Conservation (phyloP, 2,797 vertebrate species). For the Labroides dimidiatus region DNA sequence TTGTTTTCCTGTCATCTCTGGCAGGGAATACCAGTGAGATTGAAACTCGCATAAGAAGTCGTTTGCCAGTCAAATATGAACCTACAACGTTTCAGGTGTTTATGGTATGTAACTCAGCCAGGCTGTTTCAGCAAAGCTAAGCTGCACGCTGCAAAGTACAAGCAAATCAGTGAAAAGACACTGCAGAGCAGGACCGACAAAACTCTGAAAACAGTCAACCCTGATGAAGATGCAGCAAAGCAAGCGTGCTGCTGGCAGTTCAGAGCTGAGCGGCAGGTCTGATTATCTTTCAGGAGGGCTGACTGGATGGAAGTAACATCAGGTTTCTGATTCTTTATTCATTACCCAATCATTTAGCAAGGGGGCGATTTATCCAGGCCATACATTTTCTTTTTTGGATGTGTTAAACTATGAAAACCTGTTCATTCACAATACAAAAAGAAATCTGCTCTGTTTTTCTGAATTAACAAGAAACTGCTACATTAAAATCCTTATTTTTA, state of each 20-base stretch:
- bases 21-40: not conserved
- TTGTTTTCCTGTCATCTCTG: not conserved
- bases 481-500: too few species aligned
- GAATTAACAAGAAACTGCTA: too few species aligned
- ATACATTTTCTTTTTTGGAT: too few species aligned
- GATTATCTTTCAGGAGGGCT: constrained; percentile 5
- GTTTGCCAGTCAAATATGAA: constrained; percentile 47
- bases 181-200: not conserved
- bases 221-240: not conserved
- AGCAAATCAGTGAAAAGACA: not conserved
- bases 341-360: too few species aligned
- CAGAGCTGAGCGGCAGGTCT: not conserved
- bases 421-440: too few species aligned
- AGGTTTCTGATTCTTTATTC: too few species aligned
- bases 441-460: too few species aligned
- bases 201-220: not conserved
- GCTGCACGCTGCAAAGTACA: constrained; percentile 32
- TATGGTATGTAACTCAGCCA: not conserved
- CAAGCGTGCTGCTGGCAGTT: not conserved
- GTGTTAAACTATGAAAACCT: too few species aligned
- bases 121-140: constrained; percentile 19
- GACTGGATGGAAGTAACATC: constrained; percentile 35
- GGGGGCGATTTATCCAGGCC: too few species aligned
- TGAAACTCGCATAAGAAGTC: not conserved
- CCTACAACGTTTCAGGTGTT: not conserved